phyloP scores from a whole-genome alignment of 2,113 vertebrate species.

The Chinchilla lanigera region DNA sequence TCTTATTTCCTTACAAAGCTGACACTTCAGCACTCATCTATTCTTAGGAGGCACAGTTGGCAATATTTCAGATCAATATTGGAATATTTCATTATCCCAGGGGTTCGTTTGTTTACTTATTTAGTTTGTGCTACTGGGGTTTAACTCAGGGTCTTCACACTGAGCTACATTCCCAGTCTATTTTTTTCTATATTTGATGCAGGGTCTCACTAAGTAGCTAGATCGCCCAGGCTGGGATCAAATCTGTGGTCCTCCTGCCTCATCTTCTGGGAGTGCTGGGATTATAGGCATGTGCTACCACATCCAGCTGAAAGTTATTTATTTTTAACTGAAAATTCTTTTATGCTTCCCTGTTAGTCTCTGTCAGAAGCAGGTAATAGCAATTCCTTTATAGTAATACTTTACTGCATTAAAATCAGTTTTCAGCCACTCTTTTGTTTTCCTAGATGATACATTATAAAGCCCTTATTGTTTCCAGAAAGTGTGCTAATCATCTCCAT shows the following conservation, averaged over 20 bases:
- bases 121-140: neutral
- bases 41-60: conserved; percentile 10
- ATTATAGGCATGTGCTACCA: neutral
- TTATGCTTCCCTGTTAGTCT: neutral
- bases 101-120: neutral
- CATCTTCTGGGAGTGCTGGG: neutral
- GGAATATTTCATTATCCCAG: neutral
- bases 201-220: neutral
- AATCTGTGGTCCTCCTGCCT: neutral
- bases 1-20: neutral
- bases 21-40: neutral
- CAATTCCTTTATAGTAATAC: neutral
- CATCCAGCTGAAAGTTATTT: neutral
- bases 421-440: neutral
- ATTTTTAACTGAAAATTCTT: conserved; percentile 46
- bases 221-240: neutral
- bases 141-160: neutral
- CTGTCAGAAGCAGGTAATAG: conserved; percentile 1
- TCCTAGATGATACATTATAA: neutral
- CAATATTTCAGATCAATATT: neutral
- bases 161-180: neutral
- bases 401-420: conserved; percentile 36
- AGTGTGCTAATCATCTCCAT: neutral
- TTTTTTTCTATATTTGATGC: neutral
- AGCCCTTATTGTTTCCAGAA: neutral